Evolutionary conservation across 2,888 invertebrate genomes (phyloP), one percentile per base, ranked within the genome.

Genomic region (Euphydryas editha): DNA sequence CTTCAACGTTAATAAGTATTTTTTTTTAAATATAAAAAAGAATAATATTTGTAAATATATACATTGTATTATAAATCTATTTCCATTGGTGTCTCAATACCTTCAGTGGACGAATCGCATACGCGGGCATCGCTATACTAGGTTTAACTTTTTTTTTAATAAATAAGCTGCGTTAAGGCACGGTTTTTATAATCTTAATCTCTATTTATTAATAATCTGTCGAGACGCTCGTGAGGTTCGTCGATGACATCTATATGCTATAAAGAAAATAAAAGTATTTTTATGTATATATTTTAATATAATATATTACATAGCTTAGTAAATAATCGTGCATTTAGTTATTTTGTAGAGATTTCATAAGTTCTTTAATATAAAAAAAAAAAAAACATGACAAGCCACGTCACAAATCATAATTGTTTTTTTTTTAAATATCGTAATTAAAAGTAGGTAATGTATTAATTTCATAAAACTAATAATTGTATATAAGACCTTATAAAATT

Each of bases 21-120:
- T n/a, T n/a, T n/a, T n/a, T n/a, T 1, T 39, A 6, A 11, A 1
- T 10, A 39, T 3, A 39, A 47, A 18, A 47, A 10, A 20, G 18
- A 20, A 18, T 17, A 24, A 24, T 44, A 5, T 61, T 21, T 62
- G 17, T 66, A 68, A 61, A 65, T 69, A 71, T 65, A 67, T 73
- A 49, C 20, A 20, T 18, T 47, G 17, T 69, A 65, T 67, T 54
- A 71, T 73, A 76, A 84, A 75, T 76, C 85, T 87, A 87, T 78
- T 68, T 79, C 77, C 82, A 85, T 92, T 92, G 92, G 92, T 92
- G 92, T 92, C 86, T 73, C 74, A 73, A 79, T 88, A 92, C 92
- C 91, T 91, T 83, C 91, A 92, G 91, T 90, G 91, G 92, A 92
- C 92, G 90, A 83, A 81, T 82, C 82, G 84, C 86, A 82, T 81